Evolutionary conservation across 2,797 vertebrate species (phyloP), one percentile per base, ranked within the genome.

Genomic region (Ambastaia sidthimunki): DNA sequence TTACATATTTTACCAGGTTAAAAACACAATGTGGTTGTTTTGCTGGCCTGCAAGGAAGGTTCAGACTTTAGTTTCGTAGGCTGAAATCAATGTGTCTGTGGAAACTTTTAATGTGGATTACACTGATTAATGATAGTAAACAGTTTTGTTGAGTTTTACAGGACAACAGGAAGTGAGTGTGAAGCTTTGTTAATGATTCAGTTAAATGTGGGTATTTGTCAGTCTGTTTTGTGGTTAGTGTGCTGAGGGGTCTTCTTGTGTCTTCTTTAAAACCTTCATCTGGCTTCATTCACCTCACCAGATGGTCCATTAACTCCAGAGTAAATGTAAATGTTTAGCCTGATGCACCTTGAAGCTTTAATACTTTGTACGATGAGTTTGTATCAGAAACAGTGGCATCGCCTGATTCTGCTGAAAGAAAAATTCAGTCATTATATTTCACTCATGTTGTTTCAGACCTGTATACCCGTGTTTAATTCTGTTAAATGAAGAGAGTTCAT

Each of bases 1-100:
- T 78, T 74, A 71, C 19, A 76, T 82, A 67, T 80, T 80, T 84
- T 5, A 77, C 54, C 28, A 66, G 78, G 52, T 82, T 75, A 65
- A 74, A 25, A 74, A 66, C 68, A 75, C 48, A 37, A 66, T 70
- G 10, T 59, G 44, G 15, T 34, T 50, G n/a, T 47, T 73, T 80
- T 75, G 11, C 11, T 18, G 50, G 25, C 62, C 60, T n/a, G 47
- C 15, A 19, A 47, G 52, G 23, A 41, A 37, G 52, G 25, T 62
- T 62, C 28, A 16, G 31, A 73, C 70, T 48, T 7, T 50, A 44
- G 21, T 47, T 16, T 50, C 59, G 54, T 2, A 12, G 60, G 48
- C 48, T n/a, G 48, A 66, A 55, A 66, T 66, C 59, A 72, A 47
- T 80, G 21, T 57, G 28, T 47, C 23, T 70, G 59, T 70, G 55